Conservation (phyloP, 2,797 vertebrate species). For the Halcyon chelicuti region DNA sequence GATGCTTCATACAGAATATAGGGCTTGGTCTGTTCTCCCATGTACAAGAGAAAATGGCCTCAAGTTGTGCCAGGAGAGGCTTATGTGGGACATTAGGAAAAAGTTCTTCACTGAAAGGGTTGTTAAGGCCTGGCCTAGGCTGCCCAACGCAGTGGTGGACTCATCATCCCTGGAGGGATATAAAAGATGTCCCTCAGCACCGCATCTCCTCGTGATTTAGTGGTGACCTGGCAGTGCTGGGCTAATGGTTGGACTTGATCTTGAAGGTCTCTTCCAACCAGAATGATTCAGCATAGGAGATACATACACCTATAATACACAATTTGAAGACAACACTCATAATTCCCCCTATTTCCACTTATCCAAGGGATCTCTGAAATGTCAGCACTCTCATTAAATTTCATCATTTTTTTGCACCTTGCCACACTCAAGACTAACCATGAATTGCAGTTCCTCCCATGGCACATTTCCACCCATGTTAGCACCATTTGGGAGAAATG, state of each 20-base stretch:
- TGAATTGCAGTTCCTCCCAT: not conserved
- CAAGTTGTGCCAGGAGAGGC: not conserved
- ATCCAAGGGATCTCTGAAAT: not conserved
- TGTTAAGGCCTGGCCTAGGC: not conserved
- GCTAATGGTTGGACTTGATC: not conserved
- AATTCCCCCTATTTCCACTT: not conserved
- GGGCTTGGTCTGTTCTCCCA: not conserved
- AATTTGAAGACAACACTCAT: not conserved
- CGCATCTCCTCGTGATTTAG: not conserved
- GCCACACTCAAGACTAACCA: not conserved
- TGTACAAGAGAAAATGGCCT: not conserved
- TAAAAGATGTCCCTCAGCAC: too few relatives aligned
- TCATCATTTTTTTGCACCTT: not conserved
- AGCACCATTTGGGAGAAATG: not conserved
- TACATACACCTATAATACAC: fast-evolving
- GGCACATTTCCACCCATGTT: fast-evolving
- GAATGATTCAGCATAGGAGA: not conserved
- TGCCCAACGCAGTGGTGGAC: not conserved
- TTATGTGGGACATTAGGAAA: not conserved
- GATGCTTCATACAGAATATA: not conserved
- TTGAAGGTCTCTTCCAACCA: not conserved
- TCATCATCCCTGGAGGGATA: not conserved
- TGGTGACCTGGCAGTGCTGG: not conserved
- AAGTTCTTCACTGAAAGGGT: not conserved
- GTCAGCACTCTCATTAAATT: not conserved